A percentile compares a stretch with the other conserved stretches of the same genome.
These are phyloP conservation scores for Argyrosomus japonicus DNA, from an alignment of 2,113 vertebrate genomes.

Conservation along the genomic window DNA sequence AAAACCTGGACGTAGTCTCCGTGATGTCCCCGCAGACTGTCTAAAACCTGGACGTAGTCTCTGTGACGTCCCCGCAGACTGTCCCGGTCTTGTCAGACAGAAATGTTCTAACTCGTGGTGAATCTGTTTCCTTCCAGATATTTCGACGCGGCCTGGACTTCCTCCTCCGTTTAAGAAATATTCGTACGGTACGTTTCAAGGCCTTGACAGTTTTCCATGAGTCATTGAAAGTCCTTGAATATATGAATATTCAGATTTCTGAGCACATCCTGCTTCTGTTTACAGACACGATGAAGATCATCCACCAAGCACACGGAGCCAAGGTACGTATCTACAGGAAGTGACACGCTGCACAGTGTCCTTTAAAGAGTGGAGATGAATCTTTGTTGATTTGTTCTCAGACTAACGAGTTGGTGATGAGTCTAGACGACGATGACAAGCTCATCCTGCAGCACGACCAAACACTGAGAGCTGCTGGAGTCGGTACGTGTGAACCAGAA, in stretches of 20 bases:
- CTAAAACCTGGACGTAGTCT: no score
- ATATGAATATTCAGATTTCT: no score
- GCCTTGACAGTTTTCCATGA: no score
- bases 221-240: no score
- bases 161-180: conserved; percentile 91
- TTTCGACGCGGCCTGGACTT: conserved; percentile 84
- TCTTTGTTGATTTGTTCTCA: conserved; percentile 67
- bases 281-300: conserved; percentile 95
- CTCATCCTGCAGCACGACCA: conserved; percentile 86
- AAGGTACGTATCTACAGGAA: conserved; percentile 84
- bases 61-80: no score
- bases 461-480: conserved; percentile 86
- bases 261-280: no score
- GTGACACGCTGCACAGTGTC: no score
- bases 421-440: conserved; percentile 91
- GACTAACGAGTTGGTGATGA: conserved; percentile 94
- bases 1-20: no score
- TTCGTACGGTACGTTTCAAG: conserved; percentile 85
- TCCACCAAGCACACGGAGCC: conserved; percentile 93
- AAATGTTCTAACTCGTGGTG: background rate
- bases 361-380: no score
- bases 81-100: no score
- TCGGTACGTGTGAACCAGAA: conserved; percentile 81
- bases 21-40: no score
- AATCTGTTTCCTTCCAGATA: conserved; percentile 80